Conservation (phyloP, 2,888 invertebrate genomes). For the Molanna angustata region DNA sequence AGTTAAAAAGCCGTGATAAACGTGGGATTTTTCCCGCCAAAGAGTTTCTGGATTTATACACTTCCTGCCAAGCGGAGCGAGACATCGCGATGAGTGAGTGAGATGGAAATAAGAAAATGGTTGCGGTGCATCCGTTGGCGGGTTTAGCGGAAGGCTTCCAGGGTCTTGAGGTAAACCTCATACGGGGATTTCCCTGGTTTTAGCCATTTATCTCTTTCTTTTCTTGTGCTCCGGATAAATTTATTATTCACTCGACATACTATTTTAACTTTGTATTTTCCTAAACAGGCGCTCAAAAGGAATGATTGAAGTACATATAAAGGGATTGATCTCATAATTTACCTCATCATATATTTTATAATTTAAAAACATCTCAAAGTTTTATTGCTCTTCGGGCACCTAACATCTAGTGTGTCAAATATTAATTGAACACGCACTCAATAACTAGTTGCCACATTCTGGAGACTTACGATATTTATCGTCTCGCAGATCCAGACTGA, state of each 20-base stretch:
- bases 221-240: constrained; percentile 4
- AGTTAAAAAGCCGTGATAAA: constrained; percentile 10
- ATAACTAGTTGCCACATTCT: too few species aligned
- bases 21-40: constrained; percentile 3
- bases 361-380: too few species aligned
- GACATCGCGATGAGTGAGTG: neutral
- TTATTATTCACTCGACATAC: constrained; percentile 9
- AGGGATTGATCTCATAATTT: too few species aligned
- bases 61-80: constrained; percentile 6
- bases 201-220: constrained; percentile 20
- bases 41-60: constrained; percentile 13
- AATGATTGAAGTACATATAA: too few species aligned
- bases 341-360: too few species aligned
- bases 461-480: too few species aligned
- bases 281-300: too few species aligned
- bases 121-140: constrained; percentile 14
- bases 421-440: too few species aligned
- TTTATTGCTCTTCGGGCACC: too few species aligned
- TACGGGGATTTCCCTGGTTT: constrained; percentile 16
- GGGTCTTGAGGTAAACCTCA: constrained; percentile 20
- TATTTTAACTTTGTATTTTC: neutral
- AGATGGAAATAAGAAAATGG: constrained; percentile 26
- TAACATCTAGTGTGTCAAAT: too few species aligned
- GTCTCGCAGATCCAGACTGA: too few species aligned
- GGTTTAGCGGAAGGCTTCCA: constrained; percentile 22